Evolutionary conservation across 2,888 invertebrate genomes (phyloP).

Genomic region (Cheilosia impressa): DNA sequence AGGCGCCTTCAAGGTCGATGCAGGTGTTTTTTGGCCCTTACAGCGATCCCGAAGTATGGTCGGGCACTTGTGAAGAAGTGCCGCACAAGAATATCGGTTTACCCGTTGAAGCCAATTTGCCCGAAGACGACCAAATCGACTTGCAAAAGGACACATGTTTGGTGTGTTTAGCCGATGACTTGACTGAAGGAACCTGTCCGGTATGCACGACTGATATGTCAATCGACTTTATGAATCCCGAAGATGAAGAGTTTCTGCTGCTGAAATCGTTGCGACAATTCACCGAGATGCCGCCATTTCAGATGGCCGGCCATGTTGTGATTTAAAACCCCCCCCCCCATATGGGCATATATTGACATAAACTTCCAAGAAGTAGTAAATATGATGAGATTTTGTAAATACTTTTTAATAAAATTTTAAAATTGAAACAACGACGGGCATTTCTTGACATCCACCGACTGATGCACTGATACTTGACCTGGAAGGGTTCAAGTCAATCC

Average conservation of each 20-base stretch:
- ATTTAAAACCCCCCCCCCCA: background rate
- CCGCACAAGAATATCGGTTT: background rate
- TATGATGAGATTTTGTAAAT: background rate
- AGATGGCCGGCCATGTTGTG: background rate
- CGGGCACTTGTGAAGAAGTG: background rate
- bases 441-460: too few species aligned
- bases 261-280: background rate
- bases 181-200: background rate
- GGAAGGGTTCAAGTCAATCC: too few species aligned
- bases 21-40: background rate
- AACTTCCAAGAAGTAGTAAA: background rate
- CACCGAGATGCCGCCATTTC: background rate
- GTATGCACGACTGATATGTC: background rate
- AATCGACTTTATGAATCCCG: background rate
- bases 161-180: background rate
- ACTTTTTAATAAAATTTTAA: background rate
- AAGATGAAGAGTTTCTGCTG: background rate
- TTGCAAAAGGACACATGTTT: background rate
- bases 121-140: background rate
- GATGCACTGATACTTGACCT: too few species aligned
- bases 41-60: background rate
- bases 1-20: background rate
- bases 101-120: background rate
- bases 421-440: too few species aligned
- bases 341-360: background rate